phyloP scores from a whole-genome alignment of 2,888 invertebrate genomes.

The Drosophila paramelanica region DNA sequence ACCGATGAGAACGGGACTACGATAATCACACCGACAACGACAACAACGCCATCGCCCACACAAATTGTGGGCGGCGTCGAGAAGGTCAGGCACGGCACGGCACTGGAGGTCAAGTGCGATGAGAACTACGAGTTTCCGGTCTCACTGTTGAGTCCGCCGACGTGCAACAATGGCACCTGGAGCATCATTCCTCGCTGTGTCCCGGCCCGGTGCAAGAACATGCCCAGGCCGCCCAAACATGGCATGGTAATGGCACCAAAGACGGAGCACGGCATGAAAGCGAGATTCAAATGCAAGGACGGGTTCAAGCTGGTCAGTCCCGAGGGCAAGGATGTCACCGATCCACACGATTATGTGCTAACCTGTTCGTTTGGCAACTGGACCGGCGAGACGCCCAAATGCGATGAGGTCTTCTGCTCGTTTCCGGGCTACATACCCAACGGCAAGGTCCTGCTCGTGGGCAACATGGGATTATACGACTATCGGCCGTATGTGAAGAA shows the following conservation, averaged over 20 bases:
- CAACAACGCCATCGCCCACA: constrained; percentile 83
- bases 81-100: constrained; percentile 88
- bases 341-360: constrained; percentile 88
- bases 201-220: constrained; percentile 92
- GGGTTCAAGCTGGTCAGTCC: constrained; percentile 93
- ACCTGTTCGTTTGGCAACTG: constrained; percentile 98
- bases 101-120: constrained; percentile 92
- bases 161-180: constrained; percentile 98
- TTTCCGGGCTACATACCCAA: constrained; percentile 95
- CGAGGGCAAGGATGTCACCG: constrained; percentile 85
- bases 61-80: constrained; percentile 85
- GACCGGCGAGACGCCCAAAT: constrained; percentile 94
- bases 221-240: constrained; percentile 94
- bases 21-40: constrained; percentile 68
- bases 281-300: constrained; percentile 96
- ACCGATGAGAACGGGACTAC: constrained; percentile 84
- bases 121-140: constrained; percentile 93
- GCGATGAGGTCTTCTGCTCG: constrained; percentile 95
- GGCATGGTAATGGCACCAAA: constrained; percentile 99
- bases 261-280: constrained; percentile 98
- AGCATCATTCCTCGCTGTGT: constrained; percentile 94
- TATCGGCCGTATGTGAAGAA: constrained; percentile 96
- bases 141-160: constrained; percentile 90
- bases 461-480: constrained; percentile 98
- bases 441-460: constrained; percentile 95